A percentile compares a stretch with the other conserved stretches of the same genome.
These are phyloP conservation scores for Dichetophora obliterata DNA, from an alignment of 2,888 invertebrate genomes.

Conservation along the genomic window DNA sequence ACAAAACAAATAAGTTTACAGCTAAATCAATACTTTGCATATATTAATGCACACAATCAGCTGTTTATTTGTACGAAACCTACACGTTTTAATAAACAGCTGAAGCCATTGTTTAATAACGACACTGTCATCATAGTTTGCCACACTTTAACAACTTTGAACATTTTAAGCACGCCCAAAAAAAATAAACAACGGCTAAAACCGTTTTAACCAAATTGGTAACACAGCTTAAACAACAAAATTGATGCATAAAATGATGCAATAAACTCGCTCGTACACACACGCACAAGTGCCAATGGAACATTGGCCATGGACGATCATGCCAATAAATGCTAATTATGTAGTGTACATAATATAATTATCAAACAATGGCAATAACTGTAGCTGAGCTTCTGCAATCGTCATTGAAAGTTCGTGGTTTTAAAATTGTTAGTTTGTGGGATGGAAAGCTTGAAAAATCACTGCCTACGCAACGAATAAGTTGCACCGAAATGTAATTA, in stretches of 20 bases:
- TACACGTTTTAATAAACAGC: background rate
- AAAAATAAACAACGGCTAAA: slow-evolving; percentile 1
- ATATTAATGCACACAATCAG: background rate
- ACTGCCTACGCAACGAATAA: slow-evolving; percentile 3
- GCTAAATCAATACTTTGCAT: background rate
- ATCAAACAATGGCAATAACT: background rate
- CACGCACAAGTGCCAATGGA: background rate
- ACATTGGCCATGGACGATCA: background rate
- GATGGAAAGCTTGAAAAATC: background rate
- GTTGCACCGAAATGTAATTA: background rate
- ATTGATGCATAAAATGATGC: slow-evolving; percentile 31
- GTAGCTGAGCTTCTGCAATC: background rate
- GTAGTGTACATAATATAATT: background rate
- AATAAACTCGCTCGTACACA: slow-evolving; percentile 4
- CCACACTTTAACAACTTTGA: slow-evolving; percentile 59
- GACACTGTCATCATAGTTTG: slow-evolving; percentile 62
- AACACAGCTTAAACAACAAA: background rate
- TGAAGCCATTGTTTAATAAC: background rate
- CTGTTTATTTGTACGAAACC: background rate
- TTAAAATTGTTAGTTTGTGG: background rate
- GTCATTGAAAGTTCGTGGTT: background rate
- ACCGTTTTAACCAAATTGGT: slow-evolving; percentile 11
- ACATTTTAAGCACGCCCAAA: slow-evolving; percentile 29
- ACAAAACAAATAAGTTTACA: background rate
- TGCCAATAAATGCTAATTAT: slow-evolving; percentile 10